Evolutionary conservation across 2,888 invertebrate genomes (phyloP), one percentile per base, ranked within the genome.

Genomic region (Arge pagana): DNA sequence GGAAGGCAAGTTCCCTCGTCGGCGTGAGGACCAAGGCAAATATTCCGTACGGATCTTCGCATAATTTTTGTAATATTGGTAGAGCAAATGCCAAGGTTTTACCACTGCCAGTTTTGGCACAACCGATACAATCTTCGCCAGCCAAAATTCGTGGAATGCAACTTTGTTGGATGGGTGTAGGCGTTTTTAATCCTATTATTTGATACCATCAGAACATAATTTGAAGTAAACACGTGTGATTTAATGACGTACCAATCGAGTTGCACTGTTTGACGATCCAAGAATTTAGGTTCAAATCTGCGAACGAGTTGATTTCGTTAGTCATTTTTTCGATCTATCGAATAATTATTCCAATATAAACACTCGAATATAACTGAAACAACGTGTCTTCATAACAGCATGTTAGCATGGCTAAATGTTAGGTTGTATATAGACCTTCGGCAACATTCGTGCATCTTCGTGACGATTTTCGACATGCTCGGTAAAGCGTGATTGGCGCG

Each of bases 61-160:
- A 90, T 21, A 98, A 79, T 70, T 88, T 86, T 73, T 97, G 94
- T 37, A 98, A 75, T 65, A 98, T 93, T 0, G 97, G 97, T 48
- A 98, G 76, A 0, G 95, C 96, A 82, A 99, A 99, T 0, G 98
- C 96, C 68, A 98, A 86, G 0, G 99, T 99, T 81, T 99, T 99
- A 2, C 98, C 98, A 50, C 96, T 96, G 10, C 98, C 98, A 6
- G 98, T 99, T 77, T 97, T 96, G 0, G 97, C 96, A 64, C 95
- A 95, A 6, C 96, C 98, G 57, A 99, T 90, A 64, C 95, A 94
- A 79, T 97, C 93, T 62, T 83, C 80, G 0, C 95, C 95, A 53
- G 80, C 70, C 30, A 94, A 74, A 62, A 94, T 90, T 55, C 81
- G 80, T 3, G 91, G 86, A 65, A 95, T 88, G 68, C 93, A 93